Conservation (phyloP, 2,113 vertebrate genomes). For the Sebastes fasciatus region DNA sequence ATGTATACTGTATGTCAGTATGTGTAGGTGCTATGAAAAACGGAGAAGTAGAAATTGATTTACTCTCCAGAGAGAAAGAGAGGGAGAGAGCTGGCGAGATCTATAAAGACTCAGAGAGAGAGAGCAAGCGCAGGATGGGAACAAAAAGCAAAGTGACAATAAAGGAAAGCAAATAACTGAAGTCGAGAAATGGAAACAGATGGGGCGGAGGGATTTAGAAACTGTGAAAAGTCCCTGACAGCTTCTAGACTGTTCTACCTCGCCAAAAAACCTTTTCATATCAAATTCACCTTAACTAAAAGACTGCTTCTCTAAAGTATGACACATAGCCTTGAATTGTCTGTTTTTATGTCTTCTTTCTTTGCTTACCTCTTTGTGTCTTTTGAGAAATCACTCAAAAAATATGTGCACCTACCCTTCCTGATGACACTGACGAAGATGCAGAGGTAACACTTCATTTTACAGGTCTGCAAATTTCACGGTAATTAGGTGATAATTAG, state of each 20-base stretch:
- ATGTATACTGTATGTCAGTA: background rate
- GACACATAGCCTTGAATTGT: background rate
- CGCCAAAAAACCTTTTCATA: background rate
- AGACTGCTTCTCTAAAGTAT: background rate
- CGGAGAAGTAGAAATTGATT: background rate
- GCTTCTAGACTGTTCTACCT: slow-evolving; percentile 19
- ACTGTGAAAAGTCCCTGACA: slow-evolving; percentile 16
- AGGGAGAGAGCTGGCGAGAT: slow-evolving; percentile 30
- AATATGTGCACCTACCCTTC: background rate
- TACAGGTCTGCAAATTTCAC: no score
- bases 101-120: slow-evolving; percentile 32
- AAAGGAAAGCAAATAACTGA: slow-evolving; percentile 44
- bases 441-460: background rate
- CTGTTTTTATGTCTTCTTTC: background rate
- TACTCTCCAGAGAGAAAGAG: slow-evolving; percentile 16
- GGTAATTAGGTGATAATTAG: no score
- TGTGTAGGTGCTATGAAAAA: slow-evolving; percentile 8
- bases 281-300: background rate
- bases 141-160: slow-evolving; percentile 30
- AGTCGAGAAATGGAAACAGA: slow-evolving; percentile 46
- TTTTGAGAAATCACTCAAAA: background rate
- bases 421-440: background rate
- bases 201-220: slow-evolving; percentile 35
- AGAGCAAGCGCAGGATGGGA: slow-evolving; percentile 3
- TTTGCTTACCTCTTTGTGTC: background rate